Percentiles rank a stretch among this genome's conserved stretches.
Conservation (phyloP, 2,888 invertebrate species). For the Augiades crinisus region DNA sequence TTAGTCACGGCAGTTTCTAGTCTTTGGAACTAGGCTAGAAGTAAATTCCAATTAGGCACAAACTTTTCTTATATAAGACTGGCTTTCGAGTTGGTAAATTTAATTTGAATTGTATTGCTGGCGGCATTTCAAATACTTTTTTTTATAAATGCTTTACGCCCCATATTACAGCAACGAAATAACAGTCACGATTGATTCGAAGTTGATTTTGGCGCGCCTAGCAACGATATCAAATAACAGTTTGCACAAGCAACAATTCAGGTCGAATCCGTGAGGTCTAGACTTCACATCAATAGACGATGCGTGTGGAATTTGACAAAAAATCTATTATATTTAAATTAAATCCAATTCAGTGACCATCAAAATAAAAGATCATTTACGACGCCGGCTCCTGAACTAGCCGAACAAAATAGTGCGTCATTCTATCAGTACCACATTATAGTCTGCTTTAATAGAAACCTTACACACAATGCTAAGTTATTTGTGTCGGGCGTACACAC, state of each 20-base stretch:
- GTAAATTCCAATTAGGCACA: neutral
- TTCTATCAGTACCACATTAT: conserved; percentile 45
- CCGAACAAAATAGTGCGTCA: conserved; percentile 46
- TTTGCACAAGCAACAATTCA: conserved; percentile 12
- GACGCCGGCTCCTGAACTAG: conserved; percentile 43
- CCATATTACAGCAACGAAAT: neutral
- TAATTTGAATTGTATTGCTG: no score
- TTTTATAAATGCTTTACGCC: neutral
- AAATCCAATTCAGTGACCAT: conserved; percentile 40
- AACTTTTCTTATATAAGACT: no score
- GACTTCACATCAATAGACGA: conserved; percentile 23
- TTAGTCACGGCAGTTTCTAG: no score
- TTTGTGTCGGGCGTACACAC: conserved; percentile 46
- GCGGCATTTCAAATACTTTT: no score
- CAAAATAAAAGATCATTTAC: conserved; percentile 43
- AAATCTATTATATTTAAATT: conserved; percentile 40
- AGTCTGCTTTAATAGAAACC: conserved; percentile 57
- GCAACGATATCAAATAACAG: conserved; percentile 13
- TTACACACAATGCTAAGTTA: conserved; percentile 57
- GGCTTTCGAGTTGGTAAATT: no score
- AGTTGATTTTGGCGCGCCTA: conserved; percentile 12
- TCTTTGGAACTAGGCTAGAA: neutral
- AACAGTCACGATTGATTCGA: conserved; percentile 10
- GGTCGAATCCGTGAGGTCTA: conserved; percentile 7
- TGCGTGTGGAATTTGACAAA: conserved; percentile 30